A percentile compares a stretch with the other conserved stretches of the same genome.
Conservation (phyloP, 2,888 invertebrate genomes). For the Sesamia inferens region DNA sequence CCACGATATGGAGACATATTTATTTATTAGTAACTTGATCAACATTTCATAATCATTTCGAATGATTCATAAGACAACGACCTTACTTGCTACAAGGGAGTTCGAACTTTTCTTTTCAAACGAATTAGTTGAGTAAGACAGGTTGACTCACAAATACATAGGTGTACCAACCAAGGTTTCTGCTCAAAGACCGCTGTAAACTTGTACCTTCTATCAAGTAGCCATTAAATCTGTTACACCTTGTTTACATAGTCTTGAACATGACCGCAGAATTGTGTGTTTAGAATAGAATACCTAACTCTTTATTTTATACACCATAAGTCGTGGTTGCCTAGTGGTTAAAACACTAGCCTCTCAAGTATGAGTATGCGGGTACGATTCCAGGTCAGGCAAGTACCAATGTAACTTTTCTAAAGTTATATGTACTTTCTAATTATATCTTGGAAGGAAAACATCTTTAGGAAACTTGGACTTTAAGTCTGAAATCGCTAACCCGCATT, state of each 20-base stretch:
- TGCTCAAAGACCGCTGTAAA: constrained; percentile 18
- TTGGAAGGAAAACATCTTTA: too few relatives aligned
- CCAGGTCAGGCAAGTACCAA: too few relatives aligned
- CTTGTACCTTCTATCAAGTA: background rate
- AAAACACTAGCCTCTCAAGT: too few relatives aligned
- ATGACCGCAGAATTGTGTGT: too few relatives aligned
- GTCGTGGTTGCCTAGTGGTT: too few relatives aligned
- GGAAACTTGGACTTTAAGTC: too few relatives aligned
- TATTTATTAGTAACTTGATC: constrained; percentile 20
- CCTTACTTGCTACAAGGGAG: constrained; percentile 48
- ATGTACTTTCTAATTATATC: too few relatives aligned
- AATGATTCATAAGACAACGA: constrained; percentile 51
- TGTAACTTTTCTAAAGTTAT: too few relatives aligned
- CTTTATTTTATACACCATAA: too few relatives aligned
- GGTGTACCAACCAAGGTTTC: constrained; percentile 45
- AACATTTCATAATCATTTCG: constrained; percentile 10
- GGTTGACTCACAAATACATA: constrained; percentile 52
- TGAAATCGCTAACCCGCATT: too few relatives aligned
- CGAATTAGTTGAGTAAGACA: constrained; percentile 46
- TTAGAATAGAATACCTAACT: background rate
- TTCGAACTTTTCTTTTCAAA: constrained; percentile 57
- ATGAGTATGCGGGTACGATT: too few relatives aligned
- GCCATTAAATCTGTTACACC: constrained; percentile 7
- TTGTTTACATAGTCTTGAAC: background rate
- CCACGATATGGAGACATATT: background rate